phyloP scores from a whole-genome alignment of 2,113 vertebrate species.

The Lampris incognitus region DNA sequence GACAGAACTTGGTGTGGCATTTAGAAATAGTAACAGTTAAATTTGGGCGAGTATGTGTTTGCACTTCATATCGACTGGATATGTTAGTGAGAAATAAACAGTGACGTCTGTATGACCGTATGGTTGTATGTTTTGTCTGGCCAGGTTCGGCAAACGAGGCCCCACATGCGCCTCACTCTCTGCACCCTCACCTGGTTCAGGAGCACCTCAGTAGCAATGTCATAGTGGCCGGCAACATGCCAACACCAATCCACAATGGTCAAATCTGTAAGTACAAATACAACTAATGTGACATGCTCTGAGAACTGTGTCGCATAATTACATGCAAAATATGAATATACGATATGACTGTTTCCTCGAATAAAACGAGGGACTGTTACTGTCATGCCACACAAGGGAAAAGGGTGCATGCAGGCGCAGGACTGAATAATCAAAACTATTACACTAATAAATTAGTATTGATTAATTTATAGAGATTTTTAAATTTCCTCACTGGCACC shows the following conservation, averaged over 20 bases:
- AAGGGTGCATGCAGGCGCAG: not conserved
- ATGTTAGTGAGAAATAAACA: not conserved
- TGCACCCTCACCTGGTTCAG: conserved; percentile 97
- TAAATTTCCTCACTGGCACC: not conserved
- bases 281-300: not conserved
- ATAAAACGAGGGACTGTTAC: not conserved
- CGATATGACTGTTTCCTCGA: not conserved
- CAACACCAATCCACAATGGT: conserved; percentile 92
- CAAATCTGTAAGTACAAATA: conserved; percentile 93
- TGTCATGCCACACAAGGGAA: not conserved
- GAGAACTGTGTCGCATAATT: not conserved
- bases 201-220: conserved; percentile 96
- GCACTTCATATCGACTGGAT: not conserved
- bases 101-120: not conserved
- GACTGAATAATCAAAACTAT: not conserved
- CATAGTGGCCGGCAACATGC: conserved; percentile 92
- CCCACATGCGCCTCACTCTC: conserved; percentile 91
- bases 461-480: conserved; percentile 3
- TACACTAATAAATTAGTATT: conserved; percentile 4
- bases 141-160: conserved; percentile 93
- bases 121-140: conserved; percentile 28
- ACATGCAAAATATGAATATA: not conserved
- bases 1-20: not conserved
- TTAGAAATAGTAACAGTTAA: not conserved
- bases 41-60: too few relatives aligned